A percentile compares a stretch with the other conserved stretches of the same genome.
phyloP scores from a whole-genome alignment of 2,113 vertebrate genomes.

The Chaetura pelagica region DNA sequence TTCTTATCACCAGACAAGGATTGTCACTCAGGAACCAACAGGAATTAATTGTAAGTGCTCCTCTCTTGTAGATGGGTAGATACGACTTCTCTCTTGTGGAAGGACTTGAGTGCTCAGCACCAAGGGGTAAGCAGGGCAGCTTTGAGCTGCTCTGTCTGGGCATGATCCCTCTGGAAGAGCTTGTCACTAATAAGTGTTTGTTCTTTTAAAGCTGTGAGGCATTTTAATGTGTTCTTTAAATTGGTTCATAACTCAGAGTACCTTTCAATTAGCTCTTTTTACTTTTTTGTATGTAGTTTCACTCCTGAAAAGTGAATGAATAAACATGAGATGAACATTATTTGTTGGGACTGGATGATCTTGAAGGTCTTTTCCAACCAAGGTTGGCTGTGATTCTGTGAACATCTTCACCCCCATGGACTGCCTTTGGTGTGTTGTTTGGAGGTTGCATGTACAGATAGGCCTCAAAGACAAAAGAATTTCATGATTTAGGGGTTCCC shows the following conservation, averaged over 20 bases:
- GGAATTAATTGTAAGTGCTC: neutral
- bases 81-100: neutral
- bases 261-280: neutral
- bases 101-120: too few species aligned
- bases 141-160: neutral
- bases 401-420: too few species aligned
- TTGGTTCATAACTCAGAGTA: neutral
- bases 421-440: too few species aligned
- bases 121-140: neutral
- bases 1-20: neutral
- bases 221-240: neutral
- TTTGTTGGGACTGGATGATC: too few species aligned
- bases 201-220: neutral
- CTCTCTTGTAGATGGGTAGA: neutral
- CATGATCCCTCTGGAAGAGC: neutral
- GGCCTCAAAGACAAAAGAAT: neutral
- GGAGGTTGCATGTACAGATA: too few species aligned
- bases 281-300: neutral
- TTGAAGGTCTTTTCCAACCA: too few species aligned
- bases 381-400: too few species aligned
- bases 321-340: neutral
- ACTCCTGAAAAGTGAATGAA: neutral
- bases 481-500: rapidly evolving
- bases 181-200: neutral
- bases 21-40: neutral